These are phyloP conservation scores for Linurgus olivaceus DNA, from an alignment of 2,797 vertebrate species.

Conservation along the genomic window DNA sequence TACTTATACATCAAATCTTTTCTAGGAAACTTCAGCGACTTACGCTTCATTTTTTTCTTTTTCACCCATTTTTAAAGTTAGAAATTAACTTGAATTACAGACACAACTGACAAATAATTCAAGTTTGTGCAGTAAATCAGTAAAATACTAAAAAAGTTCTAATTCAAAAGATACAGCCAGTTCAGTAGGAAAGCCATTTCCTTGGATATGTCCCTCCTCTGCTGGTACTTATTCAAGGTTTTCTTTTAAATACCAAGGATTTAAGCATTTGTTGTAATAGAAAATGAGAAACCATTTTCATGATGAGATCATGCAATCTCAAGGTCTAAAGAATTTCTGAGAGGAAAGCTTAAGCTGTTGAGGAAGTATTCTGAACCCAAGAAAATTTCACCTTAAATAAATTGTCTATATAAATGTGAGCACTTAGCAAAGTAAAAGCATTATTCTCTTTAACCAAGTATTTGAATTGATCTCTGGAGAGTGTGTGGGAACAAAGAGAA, in stretches of 20 bases:
- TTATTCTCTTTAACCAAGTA: background rate
- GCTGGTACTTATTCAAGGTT: background rate
- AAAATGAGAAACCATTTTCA: background rate
- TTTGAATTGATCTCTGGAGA: background rate
- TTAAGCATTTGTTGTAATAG: background rate
- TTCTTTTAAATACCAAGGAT: background rate
- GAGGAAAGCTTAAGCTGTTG: background rate
- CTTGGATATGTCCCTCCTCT: background rate
- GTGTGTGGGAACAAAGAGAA: background rate
- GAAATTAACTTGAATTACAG: background rate
- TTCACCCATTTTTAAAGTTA: background rate
- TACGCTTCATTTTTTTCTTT: background rate
- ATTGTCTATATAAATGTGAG: background rate
- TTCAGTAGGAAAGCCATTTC: background rate
- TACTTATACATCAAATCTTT: background rate
- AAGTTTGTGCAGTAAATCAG: background rate
- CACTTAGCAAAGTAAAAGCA: background rate
- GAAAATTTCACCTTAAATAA: background rate
- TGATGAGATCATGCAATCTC: accelerated
- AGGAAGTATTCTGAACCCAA: background rate
- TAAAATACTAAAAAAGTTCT: background rate
- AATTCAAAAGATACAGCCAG: background rate
- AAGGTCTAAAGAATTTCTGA: background rate
- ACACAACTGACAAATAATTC: background rate
- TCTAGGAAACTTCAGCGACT: background rate